These are phyloP conservation scores for Enteromius mattozi DNA, from an alignment of 2,797 vertebrate species.

Conservation along the genomic window DNA sequence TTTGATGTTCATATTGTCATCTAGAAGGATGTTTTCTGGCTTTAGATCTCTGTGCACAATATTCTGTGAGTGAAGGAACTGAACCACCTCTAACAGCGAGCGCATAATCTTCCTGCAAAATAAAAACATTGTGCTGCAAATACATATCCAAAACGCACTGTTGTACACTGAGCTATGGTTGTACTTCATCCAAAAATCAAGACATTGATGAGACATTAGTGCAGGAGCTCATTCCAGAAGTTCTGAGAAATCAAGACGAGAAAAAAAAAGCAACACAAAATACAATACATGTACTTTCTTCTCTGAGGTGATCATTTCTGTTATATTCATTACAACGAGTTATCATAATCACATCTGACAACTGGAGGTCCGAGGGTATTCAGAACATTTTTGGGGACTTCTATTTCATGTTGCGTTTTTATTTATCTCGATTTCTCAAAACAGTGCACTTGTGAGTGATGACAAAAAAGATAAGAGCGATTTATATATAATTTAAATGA, in stretches of 20 bases:
- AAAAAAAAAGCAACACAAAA: too few relatives aligned
- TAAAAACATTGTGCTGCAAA: not conserved
- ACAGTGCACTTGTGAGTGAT: too few relatives aligned
- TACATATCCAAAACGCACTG: not conserved
- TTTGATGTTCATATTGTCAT: constrained; percentile 95
- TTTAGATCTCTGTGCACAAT: constrained; percentile 96
- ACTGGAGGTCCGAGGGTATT: too few relatives aligned
- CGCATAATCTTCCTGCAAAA: constrained; percentile 91
- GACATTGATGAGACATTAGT: not conserved
- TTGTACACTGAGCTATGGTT: not conserved
- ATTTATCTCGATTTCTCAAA: not conserved
- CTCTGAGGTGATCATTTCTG: too few relatives aligned
- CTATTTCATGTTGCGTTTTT: too few relatives aligned
- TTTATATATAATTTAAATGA: too few relatives aligned
- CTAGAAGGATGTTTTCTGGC: constrained; percentile 96
- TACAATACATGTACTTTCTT: too few relatives aligned
- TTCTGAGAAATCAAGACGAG: too few relatives aligned
- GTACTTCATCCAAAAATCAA: not conserved
- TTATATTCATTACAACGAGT: too few relatives aligned
- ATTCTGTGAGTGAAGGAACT: constrained; percentile 87
- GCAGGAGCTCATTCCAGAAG: too few relatives aligned
- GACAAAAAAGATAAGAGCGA: not conserved
- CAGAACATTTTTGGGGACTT: too few relatives aligned
- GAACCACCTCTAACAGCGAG: constrained; percentile 89
- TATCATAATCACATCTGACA: too few relatives aligned